Conservation (phyloP, 2,797 vertebrate species). For the Pristis pectinata region DNA sequence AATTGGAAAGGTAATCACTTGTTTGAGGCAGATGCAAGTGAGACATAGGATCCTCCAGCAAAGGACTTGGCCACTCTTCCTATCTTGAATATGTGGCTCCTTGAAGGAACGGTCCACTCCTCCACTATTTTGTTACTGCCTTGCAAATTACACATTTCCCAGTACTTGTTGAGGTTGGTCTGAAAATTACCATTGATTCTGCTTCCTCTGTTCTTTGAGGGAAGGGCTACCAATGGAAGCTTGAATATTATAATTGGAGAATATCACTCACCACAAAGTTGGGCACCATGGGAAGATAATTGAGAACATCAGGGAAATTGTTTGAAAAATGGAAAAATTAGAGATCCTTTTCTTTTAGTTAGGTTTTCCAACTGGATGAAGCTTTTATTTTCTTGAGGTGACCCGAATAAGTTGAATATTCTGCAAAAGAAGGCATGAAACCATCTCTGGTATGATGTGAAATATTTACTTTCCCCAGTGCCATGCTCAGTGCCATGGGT, state of each 20-base stretch:
- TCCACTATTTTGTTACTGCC: too few relatives aligned
- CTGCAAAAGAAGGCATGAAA: background rate
- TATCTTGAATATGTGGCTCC: background rate
- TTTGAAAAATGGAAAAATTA: background rate
- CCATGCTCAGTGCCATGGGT: too few relatives aligned
- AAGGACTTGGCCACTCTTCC: background rate
- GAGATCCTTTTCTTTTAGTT: background rate
- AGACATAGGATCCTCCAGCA: background rate
- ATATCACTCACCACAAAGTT: too few relatives aligned
- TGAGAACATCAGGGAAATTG: background rate
- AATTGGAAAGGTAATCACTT: too few relatives aligned
- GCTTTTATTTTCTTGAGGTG: background rate
- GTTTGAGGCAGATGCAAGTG: background rate
- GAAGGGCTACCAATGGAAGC: background rate
- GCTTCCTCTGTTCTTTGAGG: background rate
- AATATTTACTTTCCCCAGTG: background rate
- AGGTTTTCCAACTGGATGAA: background rate
- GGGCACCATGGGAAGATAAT: too few relatives aligned
- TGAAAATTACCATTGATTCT: background rate
- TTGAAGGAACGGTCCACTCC: background rate
- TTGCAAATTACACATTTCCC: background rate
- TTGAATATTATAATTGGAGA: background rate
- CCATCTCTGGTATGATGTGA: background rate
- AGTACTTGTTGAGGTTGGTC: background rate
- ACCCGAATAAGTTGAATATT: background rate